Base-by-base conservation (phyloP, 1,140 invertebrate genomes). In the Drosophila santomea region DNA sequence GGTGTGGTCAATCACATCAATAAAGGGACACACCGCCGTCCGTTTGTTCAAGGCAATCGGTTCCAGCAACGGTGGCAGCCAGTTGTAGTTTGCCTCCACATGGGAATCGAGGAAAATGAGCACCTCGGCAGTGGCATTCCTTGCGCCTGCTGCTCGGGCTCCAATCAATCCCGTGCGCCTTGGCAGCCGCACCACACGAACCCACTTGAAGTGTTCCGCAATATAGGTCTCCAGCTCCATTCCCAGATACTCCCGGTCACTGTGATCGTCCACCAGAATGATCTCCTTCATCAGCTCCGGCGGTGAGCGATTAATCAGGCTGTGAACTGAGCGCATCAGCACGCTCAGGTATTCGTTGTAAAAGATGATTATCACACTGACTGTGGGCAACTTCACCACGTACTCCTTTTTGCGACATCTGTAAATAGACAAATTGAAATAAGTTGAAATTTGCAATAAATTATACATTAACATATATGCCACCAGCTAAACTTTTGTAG, bases 101-200 rank as follows among this genome's bases (percentile, higher is more conserved):
- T 99, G 98, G 0, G 98, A 98, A 93, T 99, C 98, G 6, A 99
- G 93, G 93, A 99, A 99, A 25, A 99, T 95, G 1, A 99, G 93
- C 15, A 99, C 96, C 52, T 98, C 96, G 0, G 95, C 97, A 5
- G 94, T 96, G 3, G 98, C 98, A 54, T 92, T 92, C 76, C 95
- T 95, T 1, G 98, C 98, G 8, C 98, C 98, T 11, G 97, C 96
- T 50, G 98, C 93, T 38, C 98, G 93, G 0, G 98, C 98, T 59
- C 96, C 94, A 71, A 99, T 99, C 23, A 99, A 92, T 1, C 98
- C 98, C 43, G 96, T 96, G 38, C 98, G 93, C 66, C 94, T 93
- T 1, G 94, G 88, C 41, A 98, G 90, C 71, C 96, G 95, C 15
- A 99, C 93, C 1, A 98, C 95, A 62, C 94, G 94, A 0, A 97